These are phyloP conservation scores for Trachelus tabidus DNA, from an alignment of 2,888 invertebrate species.

Conservation along the genomic window DNA sequence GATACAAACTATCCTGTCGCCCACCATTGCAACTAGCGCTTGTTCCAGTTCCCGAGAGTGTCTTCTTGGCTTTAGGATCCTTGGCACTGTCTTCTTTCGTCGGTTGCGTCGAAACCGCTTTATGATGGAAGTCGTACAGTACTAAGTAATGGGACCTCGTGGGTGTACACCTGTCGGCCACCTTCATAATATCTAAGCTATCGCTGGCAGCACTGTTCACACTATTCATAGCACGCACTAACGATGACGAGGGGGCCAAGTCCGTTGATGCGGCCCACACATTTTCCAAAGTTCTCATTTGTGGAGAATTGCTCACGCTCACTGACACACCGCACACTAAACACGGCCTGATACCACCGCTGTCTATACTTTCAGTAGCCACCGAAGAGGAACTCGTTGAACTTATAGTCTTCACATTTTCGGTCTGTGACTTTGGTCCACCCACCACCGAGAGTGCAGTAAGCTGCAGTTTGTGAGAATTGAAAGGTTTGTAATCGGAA, in stretches of 20 bases:
- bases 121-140: slow-evolving; percentile 78
- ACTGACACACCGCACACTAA: slow-evolving; percentile 69
- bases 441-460: slow-evolving; percentile 68
- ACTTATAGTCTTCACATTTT: slow-evolving; percentile 33
- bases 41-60: slow-evolving; percentile 68
- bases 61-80: slow-evolving; percentile 65
- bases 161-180: slow-evolving; percentile 57
- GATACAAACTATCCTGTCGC: slow-evolving; percentile 61
- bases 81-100: slow-evolving; percentile 62
- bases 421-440: slow-evolving; percentile 41
- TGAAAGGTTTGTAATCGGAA: slow-evolving; percentile 46
- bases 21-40: slow-evolving; percentile 67
- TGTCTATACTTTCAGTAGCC: slow-evolving; percentile 27
- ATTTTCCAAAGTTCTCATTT: slow-evolving; percentile 57
- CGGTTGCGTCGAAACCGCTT: slow-evolving; percentile 67
- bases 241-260: slow-evolving; percentile 58
- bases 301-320: slow-evolving; percentile 45
- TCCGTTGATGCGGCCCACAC: slow-evolving; percentile 61
- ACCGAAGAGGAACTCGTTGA: slow-evolving; percentile 40
- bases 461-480: slow-evolving; percentile 59
- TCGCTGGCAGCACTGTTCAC: slow-evolving; percentile 73
- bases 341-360: slow-evolving; percentile 62
- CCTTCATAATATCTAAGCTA: slow-evolving; percentile 68
- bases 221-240: slow-evolving; percentile 82
- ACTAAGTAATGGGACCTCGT: slow-evolving; percentile 69